Percentiles rank a stretch among this genome's conserved stretches.
These are phyloP conservation scores for Orbicella faveolata DNA, from an alignment of 64 coral and sea anemone genomes.

Conservation along the genomic window DNA sequence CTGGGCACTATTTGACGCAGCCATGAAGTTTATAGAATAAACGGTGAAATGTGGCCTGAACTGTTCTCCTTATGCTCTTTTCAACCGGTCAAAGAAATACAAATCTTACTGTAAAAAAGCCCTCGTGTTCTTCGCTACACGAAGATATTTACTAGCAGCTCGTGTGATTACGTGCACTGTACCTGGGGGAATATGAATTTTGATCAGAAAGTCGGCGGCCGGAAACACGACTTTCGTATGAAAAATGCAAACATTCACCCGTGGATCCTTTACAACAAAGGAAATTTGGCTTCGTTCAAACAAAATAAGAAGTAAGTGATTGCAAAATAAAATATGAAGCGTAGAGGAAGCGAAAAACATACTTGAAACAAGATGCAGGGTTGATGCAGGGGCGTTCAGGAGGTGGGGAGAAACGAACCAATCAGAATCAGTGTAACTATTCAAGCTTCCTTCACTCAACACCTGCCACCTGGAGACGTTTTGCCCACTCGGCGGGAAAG, in stretches of 20 bases:
- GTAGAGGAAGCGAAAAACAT: background rate
- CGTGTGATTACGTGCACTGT: background rate
- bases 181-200: background rate
- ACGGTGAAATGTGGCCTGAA: background rate
- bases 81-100: background rate
- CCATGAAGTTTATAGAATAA: background rate
- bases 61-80: background rate
- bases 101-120: background rate
- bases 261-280: background rate
- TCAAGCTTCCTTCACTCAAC: background rate
- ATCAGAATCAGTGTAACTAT: background rate
- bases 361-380: background rate
- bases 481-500: too few relatives aligned
- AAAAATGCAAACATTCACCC: background rate
- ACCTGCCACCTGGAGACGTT: background rate
- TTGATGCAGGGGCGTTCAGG: conserved; percentile 6
- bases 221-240: background rate
- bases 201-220: background rate
- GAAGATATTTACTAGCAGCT: background rate
- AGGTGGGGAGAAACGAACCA: conserved; percentile 3
- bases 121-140: background rate
- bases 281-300: background rate
- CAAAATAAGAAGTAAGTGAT: too few relatives aligned
- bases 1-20: background rate
- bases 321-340: background rate